phyloP scores from a whole-genome alignment of 2,113 vertebrate genomes.

The Myrmecobius fasciatus region DNA sequence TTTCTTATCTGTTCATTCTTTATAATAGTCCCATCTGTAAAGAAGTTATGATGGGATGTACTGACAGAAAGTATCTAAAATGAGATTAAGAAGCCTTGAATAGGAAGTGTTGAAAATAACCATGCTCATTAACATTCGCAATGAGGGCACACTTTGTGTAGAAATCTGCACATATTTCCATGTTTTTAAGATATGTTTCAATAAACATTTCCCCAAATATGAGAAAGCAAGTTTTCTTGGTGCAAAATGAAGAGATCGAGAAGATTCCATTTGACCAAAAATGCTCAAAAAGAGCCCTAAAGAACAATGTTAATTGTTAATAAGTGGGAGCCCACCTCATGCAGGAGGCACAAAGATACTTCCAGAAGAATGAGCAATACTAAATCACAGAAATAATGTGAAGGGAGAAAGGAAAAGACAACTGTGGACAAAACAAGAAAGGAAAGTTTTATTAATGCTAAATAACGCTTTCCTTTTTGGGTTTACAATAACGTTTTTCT shows the following conservation, averaged over 20 bases:
- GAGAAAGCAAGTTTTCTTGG: neutral
- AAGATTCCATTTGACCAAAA: conserved; percentile 2
- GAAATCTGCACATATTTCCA: conserved; percentile 29
- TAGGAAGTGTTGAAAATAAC: conserved; percentile 35
- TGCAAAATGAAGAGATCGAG: neutral
- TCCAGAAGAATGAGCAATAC: conserved; percentile 46
- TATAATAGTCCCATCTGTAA: conserved; percentile 54
- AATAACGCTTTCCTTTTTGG: conserved; percentile 79
- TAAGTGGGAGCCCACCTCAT: conserved; percentile 34
- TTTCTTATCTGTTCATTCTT: conserved; percentile 67
- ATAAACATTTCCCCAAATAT: conserved; percentile 38
- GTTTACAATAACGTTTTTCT: conserved; percentile 76
- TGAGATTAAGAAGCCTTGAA: conserved; percentile 60
- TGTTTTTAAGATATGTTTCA: conserved; percentile 15
- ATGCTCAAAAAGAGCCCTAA: neutral
- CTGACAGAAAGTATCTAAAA: conserved; percentile 51
- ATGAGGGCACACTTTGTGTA: conserved; percentile 33
- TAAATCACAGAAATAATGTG: conserved; percentile 75
- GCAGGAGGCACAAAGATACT: rapidly evolving
- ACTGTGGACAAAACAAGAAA: conserved; percentile 76
- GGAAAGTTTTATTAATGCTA: conserved; percentile 81
- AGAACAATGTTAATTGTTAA: conserved; percentile 30
- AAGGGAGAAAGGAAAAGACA: conserved; percentile 77
- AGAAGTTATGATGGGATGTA: conserved; percentile 50
- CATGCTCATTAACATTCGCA: conserved; percentile 39